These are phyloP conservation scores for Pteruthius melanotis DNA, from an alignment of 2,113 vertebrate species.

Conservation along the genomic window DNA sequence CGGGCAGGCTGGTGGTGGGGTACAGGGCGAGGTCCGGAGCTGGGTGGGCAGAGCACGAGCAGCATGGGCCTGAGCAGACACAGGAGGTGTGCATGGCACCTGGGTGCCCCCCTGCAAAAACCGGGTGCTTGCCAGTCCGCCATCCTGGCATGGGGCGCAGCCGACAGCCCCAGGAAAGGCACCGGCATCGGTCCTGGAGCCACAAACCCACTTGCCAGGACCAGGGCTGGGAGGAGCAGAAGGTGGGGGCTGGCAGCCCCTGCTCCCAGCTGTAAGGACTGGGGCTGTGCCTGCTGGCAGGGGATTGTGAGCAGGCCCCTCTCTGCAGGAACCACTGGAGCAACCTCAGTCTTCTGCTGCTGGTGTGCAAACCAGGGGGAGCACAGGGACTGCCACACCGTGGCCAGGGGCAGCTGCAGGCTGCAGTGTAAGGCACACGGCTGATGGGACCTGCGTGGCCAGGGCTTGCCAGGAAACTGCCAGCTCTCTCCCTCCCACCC, in stretches of 20 bases:
- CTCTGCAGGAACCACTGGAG: neutral
- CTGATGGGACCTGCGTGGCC: neutral
- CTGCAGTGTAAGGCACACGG: constrained; percentile 31
- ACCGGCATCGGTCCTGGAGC: neutral
- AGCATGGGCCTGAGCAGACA: constrained; percentile 23
- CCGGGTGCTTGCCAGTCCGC: neutral
- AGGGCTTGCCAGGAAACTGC: neutral
- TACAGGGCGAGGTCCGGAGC: neutral
- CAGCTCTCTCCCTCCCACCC: neutral
- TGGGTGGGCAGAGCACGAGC: neutral
- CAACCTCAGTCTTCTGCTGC: neutral
- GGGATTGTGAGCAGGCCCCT: neutral
- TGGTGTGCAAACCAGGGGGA: neutral
- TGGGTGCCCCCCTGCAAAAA: neutral
- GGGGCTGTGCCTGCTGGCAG: neutral
- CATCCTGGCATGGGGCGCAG: fast-evolving
- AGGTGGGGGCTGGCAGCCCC: neutral
- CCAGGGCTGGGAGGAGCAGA: neutral
- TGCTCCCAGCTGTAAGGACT: neutral
- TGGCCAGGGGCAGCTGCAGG: neutral
- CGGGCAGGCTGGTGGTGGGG: neutral
- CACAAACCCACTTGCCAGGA: neutral
- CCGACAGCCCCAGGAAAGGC: neutral
- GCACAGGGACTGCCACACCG: neutral
- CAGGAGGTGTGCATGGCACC: neutral